Conservation (phyloP, 92 coral and sea anemone species). For the Epizoanthus stellaris region DNA sequence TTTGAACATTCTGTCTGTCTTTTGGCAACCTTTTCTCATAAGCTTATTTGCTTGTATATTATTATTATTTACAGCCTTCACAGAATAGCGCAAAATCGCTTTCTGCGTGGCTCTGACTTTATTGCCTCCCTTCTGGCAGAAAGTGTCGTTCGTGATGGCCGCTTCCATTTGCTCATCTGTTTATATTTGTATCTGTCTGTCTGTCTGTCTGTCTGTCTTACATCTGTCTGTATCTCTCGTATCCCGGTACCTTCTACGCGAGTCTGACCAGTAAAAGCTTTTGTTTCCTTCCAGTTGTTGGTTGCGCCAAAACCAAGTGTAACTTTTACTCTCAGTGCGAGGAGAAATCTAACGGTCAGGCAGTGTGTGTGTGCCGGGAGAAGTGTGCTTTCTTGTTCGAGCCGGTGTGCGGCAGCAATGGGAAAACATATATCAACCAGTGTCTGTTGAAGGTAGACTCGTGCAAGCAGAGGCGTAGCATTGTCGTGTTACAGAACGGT, state of each 20-base stretch:
- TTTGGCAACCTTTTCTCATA: not conserved
- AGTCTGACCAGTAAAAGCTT: not conserved
- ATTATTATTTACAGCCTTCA: no score
- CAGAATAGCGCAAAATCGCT: no score
- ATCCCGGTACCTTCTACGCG: not conserved
- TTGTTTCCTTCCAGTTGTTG: slow-evolving; percentile 55
- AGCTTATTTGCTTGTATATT: not conserved
- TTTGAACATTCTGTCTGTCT: not conserved
- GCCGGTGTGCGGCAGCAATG: slow-evolving; percentile 96
- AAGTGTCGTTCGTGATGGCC: no score
- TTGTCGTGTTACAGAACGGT: slow-evolving; percentile 78
- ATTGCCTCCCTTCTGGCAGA: no score
- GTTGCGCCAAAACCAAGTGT: slow-evolving; percentile 82
- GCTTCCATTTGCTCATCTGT: no score
- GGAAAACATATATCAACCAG: slow-evolving; percentile 90
- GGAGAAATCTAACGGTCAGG: slow-evolving; percentile 77
- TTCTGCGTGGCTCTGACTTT: not conserved
- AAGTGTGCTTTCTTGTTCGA: slow-evolving; percentile 74
- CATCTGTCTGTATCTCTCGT: not conserved
- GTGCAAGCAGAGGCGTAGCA: slow-evolving; percentile 78
- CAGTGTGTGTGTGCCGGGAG: slow-evolving; percentile 82
- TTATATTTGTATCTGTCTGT: not conserved
- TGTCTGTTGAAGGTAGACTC: slow-evolving; percentile 86
- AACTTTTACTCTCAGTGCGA: slow-evolving; percentile 83
- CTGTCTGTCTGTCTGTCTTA: not conserved